Evolutionary conservation across 1,140 invertebrate species (phyloP), one percentile per base, ranked within the genome.

Genomic region (Nixonia krombeini): DNA sequence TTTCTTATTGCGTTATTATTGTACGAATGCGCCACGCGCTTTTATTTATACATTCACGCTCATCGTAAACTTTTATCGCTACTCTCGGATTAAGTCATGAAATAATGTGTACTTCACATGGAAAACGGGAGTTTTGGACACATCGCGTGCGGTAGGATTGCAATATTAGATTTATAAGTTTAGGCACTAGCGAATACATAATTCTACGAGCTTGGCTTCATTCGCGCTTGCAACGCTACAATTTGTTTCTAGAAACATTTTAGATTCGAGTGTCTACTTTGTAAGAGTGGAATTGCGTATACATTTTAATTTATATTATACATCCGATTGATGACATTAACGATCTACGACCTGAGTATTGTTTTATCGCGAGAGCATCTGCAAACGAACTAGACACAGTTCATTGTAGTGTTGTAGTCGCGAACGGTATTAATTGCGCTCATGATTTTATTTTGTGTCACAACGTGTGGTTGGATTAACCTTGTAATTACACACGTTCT

Each of bases 81-180:
- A n/a, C n/a, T n/a, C n/a, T n/a, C n/a, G n/a, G n/a, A n/a, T n/a
- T n/a, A n/a, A n/a, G n/a, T n/a, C n/a, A n/a, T n/a, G n/a, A n/a
- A 63, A 26, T 29, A 29, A 49, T 29, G 45, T 38, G 7, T 42
- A 47, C 25, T 29, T 53, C 23, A 38, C 29, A 17, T 59, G 40
- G 56, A 9, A 47, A 21, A 31, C 2, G 3, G 29, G 29, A 55
- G 45, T 64, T 67, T 57, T 49, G 28, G 42, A 61, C 50, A 69
- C 55, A 69, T 73, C 57, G 58, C 58, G 53, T 58, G 61, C 57
- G 31, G 61, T 71, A 70, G 62, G 46, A 47, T 67, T 73, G 75
- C 75, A 77, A 77, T 77, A 77, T 74, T 77, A 77, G 73, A 63
- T 23, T 70, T 52, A 64, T 76, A 73, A 77, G 61, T 72, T 70